These are phyloP conservation scores for Strigamia maritima DNA, from an alignment of 2,888 invertebrate species.

Conservation along the genomic window DNA sequence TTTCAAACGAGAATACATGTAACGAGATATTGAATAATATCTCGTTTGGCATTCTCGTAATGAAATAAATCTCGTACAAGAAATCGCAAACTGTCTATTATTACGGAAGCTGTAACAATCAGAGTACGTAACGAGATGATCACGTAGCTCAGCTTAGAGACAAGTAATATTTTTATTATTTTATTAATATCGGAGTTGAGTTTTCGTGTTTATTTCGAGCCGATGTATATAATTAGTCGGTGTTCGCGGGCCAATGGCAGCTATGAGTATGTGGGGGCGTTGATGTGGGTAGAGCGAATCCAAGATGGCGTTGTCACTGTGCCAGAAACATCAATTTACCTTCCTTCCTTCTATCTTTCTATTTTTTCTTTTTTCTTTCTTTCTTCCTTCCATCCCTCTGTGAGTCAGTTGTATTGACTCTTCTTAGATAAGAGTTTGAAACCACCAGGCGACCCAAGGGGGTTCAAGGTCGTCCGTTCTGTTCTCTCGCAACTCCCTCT, in stretches of 20 bases:
- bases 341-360: neutral
- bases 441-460: conserved; percentile 11
- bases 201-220: neutral
- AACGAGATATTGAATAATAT: too few species aligned
- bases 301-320: conserved; percentile 8
- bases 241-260: neutral
- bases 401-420: neutral
- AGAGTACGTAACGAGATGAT: too few species aligned
- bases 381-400: too few species aligned
- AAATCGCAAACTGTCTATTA: too few species aligned
- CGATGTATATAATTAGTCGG: neutral
- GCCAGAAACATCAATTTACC: neutral
- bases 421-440: conserved; percentile 17
- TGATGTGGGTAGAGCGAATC: conserved; percentile 12
- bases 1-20: too few species aligned
- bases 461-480: conserved; percentile 22
- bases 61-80: too few species aligned
- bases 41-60: too few species aligned
- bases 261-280: conserved; percentile 15
- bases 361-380: too few species aligned
- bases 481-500: neutral
- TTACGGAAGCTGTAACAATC: too few species aligned
- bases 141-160: too few species aligned
- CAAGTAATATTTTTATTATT: too few species aligned
- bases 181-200: neutral